Conservation (phyloP, 2,888 invertebrate species). For the Meteorus cinctellus region DNA sequence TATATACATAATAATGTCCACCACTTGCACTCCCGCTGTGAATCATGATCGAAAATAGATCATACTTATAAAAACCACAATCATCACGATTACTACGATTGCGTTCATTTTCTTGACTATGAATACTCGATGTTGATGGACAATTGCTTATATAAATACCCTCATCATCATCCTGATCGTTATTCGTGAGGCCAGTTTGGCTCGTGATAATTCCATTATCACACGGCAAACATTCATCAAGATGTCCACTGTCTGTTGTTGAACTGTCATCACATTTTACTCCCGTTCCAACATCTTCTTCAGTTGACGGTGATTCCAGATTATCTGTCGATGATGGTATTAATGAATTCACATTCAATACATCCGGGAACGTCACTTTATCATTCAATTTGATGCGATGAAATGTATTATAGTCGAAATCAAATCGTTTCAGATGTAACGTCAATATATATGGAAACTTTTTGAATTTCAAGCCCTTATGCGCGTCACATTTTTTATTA, state of each 20-base stretch:
- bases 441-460: conserved; percentile 91
- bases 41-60: conserved; percentile 93
- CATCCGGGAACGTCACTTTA: conserved; percentile 88
- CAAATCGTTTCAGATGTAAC: conserved; percentile 90
- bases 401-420: conserved; percentile 89
- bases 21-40: conserved; percentile 93
- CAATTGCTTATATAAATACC: conserved; percentile 78
- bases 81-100: conserved; percentile 70
- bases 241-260: conserved; percentile 81
- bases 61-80: conserved; percentile 85
- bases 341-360: conserved; percentile 85
- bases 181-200: conserved; percentile 58
- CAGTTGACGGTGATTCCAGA: conserved; percentile 70
- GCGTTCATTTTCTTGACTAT: conserved; percentile 75
- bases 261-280: conserved; percentile 80
- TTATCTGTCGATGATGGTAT: conserved; percentile 70
- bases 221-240: conserved; percentile 74
- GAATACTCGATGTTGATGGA: conserved; percentile 68
- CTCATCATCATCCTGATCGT: conserved; percentile 79
- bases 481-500: conserved; percentile 89
- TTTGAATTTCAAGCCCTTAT: conserved; percentile 90
- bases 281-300: conserved; percentile 73
- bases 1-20: conserved; percentile 94
- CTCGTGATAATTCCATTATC: conserved; percentile 60
- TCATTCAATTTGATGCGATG: conserved; percentile 91